These are phyloP conservation scores for Strongylocentrotus purpuratus DNA, from an alignment of 35 echinoderm and acorn worm species.

Conservation along the genomic window DNA sequence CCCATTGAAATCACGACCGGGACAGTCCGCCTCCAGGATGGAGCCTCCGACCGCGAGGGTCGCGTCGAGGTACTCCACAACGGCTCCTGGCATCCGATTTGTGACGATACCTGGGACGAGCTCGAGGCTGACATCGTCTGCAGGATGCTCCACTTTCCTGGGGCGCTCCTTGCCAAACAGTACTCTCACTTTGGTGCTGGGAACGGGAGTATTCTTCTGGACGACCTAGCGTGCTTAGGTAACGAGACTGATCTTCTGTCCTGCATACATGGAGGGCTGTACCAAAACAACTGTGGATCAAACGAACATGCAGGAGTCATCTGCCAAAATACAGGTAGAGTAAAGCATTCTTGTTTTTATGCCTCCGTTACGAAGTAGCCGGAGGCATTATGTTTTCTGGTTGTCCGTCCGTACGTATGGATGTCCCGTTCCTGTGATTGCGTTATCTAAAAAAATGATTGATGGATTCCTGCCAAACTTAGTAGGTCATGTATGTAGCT, in stretches of 20 bases:
- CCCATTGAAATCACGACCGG: neutral
- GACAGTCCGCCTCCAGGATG: constrained; percentile 21
- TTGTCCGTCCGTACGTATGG: too few species aligned
- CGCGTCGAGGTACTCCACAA: constrained; percentile 42
- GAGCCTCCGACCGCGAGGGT: neutral
- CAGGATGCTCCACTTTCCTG: neutral
- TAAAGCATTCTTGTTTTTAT: too few species aligned
- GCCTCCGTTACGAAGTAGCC: too few species aligned
- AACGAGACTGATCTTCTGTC: constrained; percentile 40
- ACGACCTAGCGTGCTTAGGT: constrained; percentile 46
- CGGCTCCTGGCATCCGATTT: constrained; percentile 22
- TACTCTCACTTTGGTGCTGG: constrained; percentile 49
- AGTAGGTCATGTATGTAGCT: too few species aligned
- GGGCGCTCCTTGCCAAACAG: neutral
- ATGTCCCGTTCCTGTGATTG: too few species aligned
- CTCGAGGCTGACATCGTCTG: constrained; percentile 31
- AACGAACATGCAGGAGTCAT: constrained; percentile 57
- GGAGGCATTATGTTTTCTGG: too few species aligned
- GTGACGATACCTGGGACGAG: constrained; percentile 36
- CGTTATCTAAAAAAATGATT: too few species aligned
- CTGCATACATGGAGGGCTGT: constrained; percentile 38
- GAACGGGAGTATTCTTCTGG: constrained; percentile 41
- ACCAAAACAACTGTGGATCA: constrained; percentile 47
- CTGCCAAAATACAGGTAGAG: neutral
- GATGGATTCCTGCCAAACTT: too few species aligned